Conservation (phyloP, 2,888 invertebrate genomes). For the Cotesia congregata region DNA sequence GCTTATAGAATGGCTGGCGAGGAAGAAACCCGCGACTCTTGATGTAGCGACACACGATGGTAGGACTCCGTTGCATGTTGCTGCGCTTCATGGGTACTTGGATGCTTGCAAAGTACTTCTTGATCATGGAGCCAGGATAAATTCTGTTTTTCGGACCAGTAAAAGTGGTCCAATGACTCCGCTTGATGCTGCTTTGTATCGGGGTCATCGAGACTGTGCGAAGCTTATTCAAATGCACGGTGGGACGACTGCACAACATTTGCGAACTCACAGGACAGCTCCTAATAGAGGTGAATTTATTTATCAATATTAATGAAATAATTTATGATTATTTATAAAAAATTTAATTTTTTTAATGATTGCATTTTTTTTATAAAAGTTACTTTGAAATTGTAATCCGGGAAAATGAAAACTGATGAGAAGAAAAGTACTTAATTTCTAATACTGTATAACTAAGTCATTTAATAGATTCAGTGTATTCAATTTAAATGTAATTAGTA, state of each 20-base stretch:
- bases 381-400: no score
- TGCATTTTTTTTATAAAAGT: no score
- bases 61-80: constrained; percentile 92
- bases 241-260: constrained; percentile 80
- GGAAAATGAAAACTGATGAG: no score
- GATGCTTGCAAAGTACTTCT: constrained; percentile 91
- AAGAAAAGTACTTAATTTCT: no score
- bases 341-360: background rate
- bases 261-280: constrained; percentile 54
- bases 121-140: constrained; percentile 88
- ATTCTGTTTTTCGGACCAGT: constrained; percentile 85
- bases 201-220: constrained; percentile 90
- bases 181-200: constrained; percentile 89
- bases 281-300: constrained; percentile 59
- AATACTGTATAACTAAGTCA: background rate
- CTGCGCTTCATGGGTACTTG: constrained; percentile 92
- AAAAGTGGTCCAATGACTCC: constrained; percentile 91
- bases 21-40: constrained; percentile 85
- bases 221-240: constrained; percentile 94
- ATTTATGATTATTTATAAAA: background rate
- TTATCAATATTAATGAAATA: background rate
- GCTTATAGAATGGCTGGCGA: constrained; percentile 88
- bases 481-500: background rate
- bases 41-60: constrained; percentile 94
- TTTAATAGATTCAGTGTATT: background rate